A percentile compares a stretch with the other conserved stretches of the same genome.
Conservation (phyloP, 2,888 invertebrate species). For the Nudaria mundana region DNA sequence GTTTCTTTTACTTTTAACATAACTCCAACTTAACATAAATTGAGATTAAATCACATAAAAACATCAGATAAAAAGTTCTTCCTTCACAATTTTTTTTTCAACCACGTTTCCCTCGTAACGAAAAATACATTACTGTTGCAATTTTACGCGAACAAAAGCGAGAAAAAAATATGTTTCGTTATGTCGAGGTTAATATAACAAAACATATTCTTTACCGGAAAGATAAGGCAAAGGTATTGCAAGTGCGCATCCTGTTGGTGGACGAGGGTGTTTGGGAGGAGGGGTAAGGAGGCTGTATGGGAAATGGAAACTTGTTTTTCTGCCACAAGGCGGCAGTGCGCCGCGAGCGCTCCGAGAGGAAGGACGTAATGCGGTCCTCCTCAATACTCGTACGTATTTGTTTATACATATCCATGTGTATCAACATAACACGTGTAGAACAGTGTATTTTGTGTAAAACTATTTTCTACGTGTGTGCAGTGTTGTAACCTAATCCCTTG, state of each 20-base stretch:
- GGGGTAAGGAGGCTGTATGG: slow-evolving; percentile 70
- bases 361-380: slow-evolving; percentile 36
- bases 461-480: slow-evolving; percentile 14
- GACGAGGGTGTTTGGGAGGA: slow-evolving; percentile 24
- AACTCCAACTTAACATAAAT: too few relatives aligned
- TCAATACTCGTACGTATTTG: slow-evolving; percentile 23
- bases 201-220: slow-evolving; percentile 38
- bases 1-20: too few relatives aligned
- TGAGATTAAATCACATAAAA: too few relatives aligned
- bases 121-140: slow-evolving; percentile 20
- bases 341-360: slow-evolving; percentile 47
- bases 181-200: slow-evolving; percentile 36
- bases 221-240: slow-evolving; percentile 56
- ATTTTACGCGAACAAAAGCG: slow-evolving; percentile 32
- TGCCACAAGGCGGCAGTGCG: slow-evolving; percentile 66
- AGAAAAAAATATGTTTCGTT: too few relatives aligned
- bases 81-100: too few relatives aligned
- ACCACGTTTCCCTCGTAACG: not conserved
- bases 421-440: slow-evolving; percentile 22
- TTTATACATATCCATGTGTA: slow-evolving; percentile 27
- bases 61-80: too few relatives aligned
- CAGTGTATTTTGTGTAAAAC: slow-evolving; percentile 13
- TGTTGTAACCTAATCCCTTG: slow-evolving; percentile 11
- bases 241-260: slow-evolving; percentile 61
- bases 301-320: slow-evolving; percentile 63